phyloP scores from a whole-genome alignment of 2,888 invertebrate species.

The Emesis russula region DNA sequence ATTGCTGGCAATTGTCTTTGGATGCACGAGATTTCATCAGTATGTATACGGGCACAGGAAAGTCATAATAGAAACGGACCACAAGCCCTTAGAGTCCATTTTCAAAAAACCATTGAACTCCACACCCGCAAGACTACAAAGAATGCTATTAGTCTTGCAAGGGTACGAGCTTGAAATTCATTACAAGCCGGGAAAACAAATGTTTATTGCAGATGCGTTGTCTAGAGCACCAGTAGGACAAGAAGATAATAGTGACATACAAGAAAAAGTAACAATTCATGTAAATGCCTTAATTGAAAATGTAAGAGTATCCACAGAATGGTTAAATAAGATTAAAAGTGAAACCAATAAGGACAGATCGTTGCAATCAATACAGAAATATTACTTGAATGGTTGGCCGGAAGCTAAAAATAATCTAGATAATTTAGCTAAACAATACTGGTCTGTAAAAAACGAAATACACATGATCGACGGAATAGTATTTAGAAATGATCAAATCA shows the following conservation, averaged over 20 bases:
- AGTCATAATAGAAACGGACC: slow-evolving; percentile 52
- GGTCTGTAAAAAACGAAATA: slow-evolving; percentile 52
- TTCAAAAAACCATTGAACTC: slow-evolving; percentile 54
- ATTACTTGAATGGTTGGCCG: slow-evolving; percentile 54
- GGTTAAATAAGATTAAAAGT: not conserved
- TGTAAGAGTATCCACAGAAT: not conserved
- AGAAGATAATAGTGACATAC: slow-evolving; percentile 31
- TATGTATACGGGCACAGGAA: slow-evolving; percentile 53
- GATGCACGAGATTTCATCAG: slow-evolving; percentile 51
- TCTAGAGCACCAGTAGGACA: slow-evolving; percentile 60
- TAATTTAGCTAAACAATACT: slow-evolving; percentile 45
- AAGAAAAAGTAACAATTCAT: slow-evolving; percentile 25
- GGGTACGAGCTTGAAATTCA: slow-evolving; percentile 29
- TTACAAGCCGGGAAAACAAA: slow-evolving; percentile 59
- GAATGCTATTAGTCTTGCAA: slow-evolving; percentile 63
- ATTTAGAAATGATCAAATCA: slow-evolving; percentile 24
- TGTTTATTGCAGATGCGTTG: slow-evolving; percentile 61
- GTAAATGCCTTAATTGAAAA: not conserved
- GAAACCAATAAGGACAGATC: not conserved
- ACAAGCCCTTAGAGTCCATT: slow-evolving; percentile 56
- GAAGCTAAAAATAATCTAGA: slow-evolving; percentile 40
- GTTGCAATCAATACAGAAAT: slow-evolving; percentile 19
- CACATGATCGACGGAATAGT: slow-evolving; percentile 8
- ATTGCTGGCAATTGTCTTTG: slow-evolving; percentile 60
- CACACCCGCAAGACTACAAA: slow-evolving; percentile 40